Evolutionary conservation across 2,113 vertebrate genomes (phyloP).

Genomic region (Brevimyrus niger): DNA sequence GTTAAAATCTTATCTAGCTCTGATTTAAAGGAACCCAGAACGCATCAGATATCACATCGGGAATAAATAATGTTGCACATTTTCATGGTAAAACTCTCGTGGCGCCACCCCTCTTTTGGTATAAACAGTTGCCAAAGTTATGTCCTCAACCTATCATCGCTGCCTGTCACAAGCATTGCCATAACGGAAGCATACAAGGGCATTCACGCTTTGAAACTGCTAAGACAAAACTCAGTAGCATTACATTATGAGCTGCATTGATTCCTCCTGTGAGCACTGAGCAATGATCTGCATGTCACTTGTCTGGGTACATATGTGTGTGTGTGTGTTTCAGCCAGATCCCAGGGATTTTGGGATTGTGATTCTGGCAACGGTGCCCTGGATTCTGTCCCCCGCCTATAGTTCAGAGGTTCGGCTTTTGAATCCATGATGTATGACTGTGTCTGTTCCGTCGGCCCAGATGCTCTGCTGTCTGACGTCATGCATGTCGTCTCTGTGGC

Average conservation of each 20-base stretch:
- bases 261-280: not conserved
- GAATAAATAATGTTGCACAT: not conserved
- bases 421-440: not conserved
- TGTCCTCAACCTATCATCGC: not conserved
- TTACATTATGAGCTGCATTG: not conserved
- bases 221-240: not conserved
- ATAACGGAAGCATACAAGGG: not conserved
- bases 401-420: not conserved
- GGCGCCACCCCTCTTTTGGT: not conserved
- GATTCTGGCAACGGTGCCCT: not conserved
- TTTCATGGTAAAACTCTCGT: not conserved
- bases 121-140: not conserved
- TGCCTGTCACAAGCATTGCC: not conserved
- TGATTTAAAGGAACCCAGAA: too few relatives aligned
- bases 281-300: not conserved
- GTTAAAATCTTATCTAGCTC: too few relatives aligned
- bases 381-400: not conserved
- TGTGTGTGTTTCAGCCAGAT: not conserved
- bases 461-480: not conserved
- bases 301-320: not conserved
- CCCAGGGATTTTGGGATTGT: not conserved
- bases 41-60: not conserved
- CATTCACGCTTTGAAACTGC: not conserved
- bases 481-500: not conserved
- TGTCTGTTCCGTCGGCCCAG: not conserved